Evolutionary conservation across 37 sponge, comb jelly and placozoan species (phyloP).

Genomic region (Mnemiopsis leidyi): DNA sequence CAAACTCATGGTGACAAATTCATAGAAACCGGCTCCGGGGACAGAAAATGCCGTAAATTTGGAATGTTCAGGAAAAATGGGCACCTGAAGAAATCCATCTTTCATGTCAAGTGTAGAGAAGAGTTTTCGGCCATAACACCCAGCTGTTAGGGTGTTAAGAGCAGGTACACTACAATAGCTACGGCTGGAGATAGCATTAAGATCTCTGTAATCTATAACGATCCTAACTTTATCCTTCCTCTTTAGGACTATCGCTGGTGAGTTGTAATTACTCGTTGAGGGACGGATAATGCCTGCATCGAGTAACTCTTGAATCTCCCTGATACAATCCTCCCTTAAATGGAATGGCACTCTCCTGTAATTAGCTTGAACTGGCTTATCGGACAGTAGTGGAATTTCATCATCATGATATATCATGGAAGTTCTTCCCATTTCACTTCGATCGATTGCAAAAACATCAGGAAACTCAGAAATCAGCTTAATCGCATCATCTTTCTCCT

Average conservation of each 20-base stretch:
- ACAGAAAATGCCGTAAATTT: conserved; percentile 72
- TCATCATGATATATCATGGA: conserved; percentile 63
- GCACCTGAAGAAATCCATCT: conserved; percentile 75
- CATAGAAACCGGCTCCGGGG: conserved; percentile 74
- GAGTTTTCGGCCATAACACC: conserved; percentile 68
- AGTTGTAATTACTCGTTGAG: conserved; percentile 74
- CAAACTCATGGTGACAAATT: conserved; percentile 70
- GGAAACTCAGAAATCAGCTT: not conserved
- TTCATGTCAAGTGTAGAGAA: conserved; percentile 69
- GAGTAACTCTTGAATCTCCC: conserved; percentile 69
- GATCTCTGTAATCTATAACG: conserved; percentile 71
- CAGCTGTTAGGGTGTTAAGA: conserved; percentile 72
- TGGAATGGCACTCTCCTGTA: conserved; percentile 70
- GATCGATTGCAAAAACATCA: not conserved
- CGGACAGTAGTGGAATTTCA: conserved; percentile 64
- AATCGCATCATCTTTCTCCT: not conserved
- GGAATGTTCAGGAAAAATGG: conserved; percentile 67
- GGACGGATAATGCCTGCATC: conserved; percentile 71
- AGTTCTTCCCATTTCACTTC: conserved; percentile 67
- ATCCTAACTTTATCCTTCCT: conserved; percentile 70
- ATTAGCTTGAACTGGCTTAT: conserved; percentile 66
- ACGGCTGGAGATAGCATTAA: conserved; percentile 71
- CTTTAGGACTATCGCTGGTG: conserved; percentile 73
- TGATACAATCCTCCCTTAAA: conserved; percentile 68
- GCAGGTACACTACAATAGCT: conserved; percentile 75